A percentile compares a stretch with the other conserved stretches of the same genome.
Evolutionary conservation across 2,113 vertebrate genomes (phyloP).

Genomic region (Aspiorhynchus laticeps): DNA sequence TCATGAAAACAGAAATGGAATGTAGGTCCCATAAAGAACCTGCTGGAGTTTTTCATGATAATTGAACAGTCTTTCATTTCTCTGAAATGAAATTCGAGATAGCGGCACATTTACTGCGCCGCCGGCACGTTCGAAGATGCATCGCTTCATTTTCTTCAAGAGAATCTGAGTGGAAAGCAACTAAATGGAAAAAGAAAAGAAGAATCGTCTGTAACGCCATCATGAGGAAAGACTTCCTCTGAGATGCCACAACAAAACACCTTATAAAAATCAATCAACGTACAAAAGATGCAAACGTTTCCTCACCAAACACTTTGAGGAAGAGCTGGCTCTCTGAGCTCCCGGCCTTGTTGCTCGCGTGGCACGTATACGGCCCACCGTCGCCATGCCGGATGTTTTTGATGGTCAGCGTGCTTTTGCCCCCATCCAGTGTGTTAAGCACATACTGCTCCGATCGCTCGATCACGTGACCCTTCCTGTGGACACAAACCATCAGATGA

Average conservation of each 20-base stretch:
- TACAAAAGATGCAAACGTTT: neutral
- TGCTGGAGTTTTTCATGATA: slow-evolving; percentile 50
- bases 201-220: neutral
- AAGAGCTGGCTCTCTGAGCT: slow-evolving; percentile 84
- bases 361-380: slow-evolving; percentile 86
- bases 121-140: neutral
- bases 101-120: neutral
- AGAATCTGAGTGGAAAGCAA: slow-evolving; percentile 31
- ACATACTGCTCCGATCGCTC: slow-evolving; percentile 87
- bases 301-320: slow-evolving; percentile 96
- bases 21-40: slow-evolving; percentile 51
- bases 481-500: neutral
- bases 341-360: slow-evolving; percentile 91
- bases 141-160: slow-evolving; percentile 22
- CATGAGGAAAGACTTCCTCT: neutral
- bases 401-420: slow-evolving; percentile 84
- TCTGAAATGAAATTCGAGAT: neutral
- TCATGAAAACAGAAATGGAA: slow-evolving; percentile 67
- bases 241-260: neutral
- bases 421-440: slow-evolving; percentile 73
- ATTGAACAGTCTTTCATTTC: slow-evolving; percentile 42
- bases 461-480: slow-evolving; percentile 84
- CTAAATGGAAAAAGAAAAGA: slow-evolving; percentile 24
- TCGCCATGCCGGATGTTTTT: slow-evolving; percentile 85
- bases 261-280: neutral